Percentiles rank a stretch among this genome's conserved stretches.
These are phyloP conservation scores for Drosophila asahinai DNA, from an alignment of 1,140 invertebrate genomes.

Conservation along the genomic window DNA sequence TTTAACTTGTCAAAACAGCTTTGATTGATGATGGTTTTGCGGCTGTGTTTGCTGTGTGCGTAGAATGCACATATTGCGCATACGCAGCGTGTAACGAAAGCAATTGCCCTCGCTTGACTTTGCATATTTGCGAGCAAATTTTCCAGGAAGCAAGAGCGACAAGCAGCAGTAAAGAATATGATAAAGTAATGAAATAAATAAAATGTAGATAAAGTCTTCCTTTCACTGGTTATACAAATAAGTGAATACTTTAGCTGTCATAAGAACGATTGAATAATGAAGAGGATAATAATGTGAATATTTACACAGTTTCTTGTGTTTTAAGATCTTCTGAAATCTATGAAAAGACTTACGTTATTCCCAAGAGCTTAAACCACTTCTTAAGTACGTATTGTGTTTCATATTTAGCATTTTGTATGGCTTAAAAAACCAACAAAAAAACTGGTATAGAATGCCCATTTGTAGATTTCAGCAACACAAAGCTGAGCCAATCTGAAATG, in stretches of 20 bases:
- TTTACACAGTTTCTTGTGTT: no score
- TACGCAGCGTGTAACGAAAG: slow-evolving; percentile 67
- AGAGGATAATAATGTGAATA: no score
- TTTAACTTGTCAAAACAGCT: slow-evolving; percentile 48
- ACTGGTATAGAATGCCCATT: not conserved
- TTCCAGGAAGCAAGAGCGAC: slow-evolving; percentile 8
- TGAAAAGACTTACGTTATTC: not conserved
- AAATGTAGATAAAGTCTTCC: no score
- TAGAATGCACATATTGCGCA: slow-evolving; percentile 68
- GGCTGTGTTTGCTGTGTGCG: slow-evolving; percentile 4
- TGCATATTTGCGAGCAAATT: slow-evolving; percentile 30
- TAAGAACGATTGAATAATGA: no score
- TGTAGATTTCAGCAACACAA: not conserved
- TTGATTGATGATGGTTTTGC: slow-evolving; percentile 60
- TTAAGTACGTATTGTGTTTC: not conserved
- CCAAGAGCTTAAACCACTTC: not conserved
- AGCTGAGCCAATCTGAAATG: not conserved
- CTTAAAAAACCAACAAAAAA: not conserved
- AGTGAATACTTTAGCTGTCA: no score
- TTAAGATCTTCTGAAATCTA: no score
- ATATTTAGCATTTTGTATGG: not conserved
- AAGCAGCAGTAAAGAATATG: slow-evolving; percentile 52
- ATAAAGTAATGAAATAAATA: no score
- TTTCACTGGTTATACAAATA: not conserved
- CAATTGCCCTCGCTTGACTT: slow-evolving; percentile 27